Evolutionary conservation across 64 coral and sea anemone species (phyloP).

Genomic region (Platygyra sinensis): DNA sequence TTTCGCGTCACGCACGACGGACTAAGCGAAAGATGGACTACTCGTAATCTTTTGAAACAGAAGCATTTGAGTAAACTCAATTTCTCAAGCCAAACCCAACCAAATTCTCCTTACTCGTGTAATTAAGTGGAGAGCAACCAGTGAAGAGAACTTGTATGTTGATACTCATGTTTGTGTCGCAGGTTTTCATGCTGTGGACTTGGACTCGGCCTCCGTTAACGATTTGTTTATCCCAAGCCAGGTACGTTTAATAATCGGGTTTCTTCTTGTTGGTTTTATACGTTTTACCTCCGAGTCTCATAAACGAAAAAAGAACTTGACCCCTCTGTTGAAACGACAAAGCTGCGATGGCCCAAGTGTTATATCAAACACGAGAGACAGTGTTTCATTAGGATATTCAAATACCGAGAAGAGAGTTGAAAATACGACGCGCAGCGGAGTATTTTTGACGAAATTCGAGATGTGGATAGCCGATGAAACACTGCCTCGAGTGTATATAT

Average conservation of each 20-base stretch:
- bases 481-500: too few relatives aligned
- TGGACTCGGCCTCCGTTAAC: conserved; percentile 94
- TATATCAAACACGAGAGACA: too few relatives aligned
- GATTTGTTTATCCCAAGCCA: conserved; percentile 92
- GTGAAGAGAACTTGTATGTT: background rate
- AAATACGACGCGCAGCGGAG: too few relatives aligned
- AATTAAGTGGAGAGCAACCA: background rate
- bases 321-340: too few relatives aligned
- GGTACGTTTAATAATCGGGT: conserved; percentile 24
- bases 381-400: too few relatives aligned
- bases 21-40: too few relatives aligned
- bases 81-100: background rate
- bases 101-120: background rate
- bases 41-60: too few relatives aligned
- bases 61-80: background rate
- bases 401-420: too few relatives aligned
- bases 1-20: too few relatives aligned
- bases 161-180: background rate
- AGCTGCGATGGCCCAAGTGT: too few relatives aligned
- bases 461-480: too few relatives aligned
- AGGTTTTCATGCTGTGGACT: conserved; percentile 98
- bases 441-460: too few relatives aligned
- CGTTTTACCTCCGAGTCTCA: background rate
- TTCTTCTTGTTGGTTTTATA: background rate
- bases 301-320: background rate